A percentile compares a stretch with the other conserved stretches of the same genome.
phyloP scores from a whole-genome alignment of 2,888 invertebrate genomes.

The Tachina grossa region DNA sequence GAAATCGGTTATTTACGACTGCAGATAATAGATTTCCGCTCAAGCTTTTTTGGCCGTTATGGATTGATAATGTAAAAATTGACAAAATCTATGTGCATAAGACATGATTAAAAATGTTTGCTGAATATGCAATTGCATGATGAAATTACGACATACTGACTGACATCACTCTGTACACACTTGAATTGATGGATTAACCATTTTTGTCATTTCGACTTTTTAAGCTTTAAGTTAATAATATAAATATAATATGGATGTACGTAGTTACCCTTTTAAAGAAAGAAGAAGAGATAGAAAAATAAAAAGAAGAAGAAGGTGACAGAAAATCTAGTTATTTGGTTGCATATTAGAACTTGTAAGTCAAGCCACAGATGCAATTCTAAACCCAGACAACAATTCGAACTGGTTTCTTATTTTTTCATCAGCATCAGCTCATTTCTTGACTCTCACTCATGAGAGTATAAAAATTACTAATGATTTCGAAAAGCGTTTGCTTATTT shows the following conservation, averaged over 20 bases:
- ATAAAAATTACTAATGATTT: too few relatives aligned
- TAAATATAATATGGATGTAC: not conserved
- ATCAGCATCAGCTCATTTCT: too few relatives aligned
- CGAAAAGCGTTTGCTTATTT: too few relatives aligned
- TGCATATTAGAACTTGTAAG: not conserved
- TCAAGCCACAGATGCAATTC: not conserved
- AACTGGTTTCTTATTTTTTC: too few relatives aligned
- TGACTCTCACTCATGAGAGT: too few relatives aligned
- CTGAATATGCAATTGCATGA: too few relatives aligned
- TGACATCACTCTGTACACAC: constrained; percentile 43
- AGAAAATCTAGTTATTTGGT: constrained; percentile 9
- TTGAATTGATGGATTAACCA: constrained; percentile 69
- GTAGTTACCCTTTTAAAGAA: not conserved
- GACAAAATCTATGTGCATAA: too few relatives aligned
- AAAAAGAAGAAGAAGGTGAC: not conserved
- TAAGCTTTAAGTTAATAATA: constrained; percentile 44
- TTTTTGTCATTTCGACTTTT: constrained; percentile 58
- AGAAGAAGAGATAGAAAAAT: not conserved
- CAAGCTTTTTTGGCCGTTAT: too few relatives aligned
- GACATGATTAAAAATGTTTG: too few relatives aligned
- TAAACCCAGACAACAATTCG: constrained; percentile 4
- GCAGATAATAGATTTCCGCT: too few relatives aligned
- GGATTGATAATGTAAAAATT: too few relatives aligned
- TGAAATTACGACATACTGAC: constrained; percentile 1
- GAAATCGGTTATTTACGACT: too few relatives aligned